phyloP scores from a whole-genome alignment of 1,140 invertebrate genomes.

The Drosophila albomicans region DNA sequence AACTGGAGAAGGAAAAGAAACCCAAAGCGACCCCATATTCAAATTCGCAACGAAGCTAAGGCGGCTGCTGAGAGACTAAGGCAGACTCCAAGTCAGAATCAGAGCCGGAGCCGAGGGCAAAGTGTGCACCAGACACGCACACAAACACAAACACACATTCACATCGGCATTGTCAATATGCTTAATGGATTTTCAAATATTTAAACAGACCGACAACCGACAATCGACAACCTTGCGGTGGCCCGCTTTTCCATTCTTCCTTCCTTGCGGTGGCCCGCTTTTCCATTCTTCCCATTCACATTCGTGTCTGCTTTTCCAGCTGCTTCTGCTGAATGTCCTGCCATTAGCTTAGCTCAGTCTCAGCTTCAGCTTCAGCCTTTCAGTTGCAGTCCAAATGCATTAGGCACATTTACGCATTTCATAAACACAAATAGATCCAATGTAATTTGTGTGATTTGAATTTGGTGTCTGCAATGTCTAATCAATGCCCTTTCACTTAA shows the following conservation, averaged over 20 bases:
- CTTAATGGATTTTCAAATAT: slow-evolving; percentile 84
- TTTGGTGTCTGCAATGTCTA: background rate
- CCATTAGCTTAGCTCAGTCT: background rate
- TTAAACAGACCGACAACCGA: slow-evolving; percentile 65
- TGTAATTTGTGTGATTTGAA: slow-evolving; percentile 47
- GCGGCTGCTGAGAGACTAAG: slow-evolving; percentile 1
- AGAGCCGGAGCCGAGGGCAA: slow-evolving; percentile 42
- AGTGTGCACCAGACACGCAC: slow-evolving; percentile 32
- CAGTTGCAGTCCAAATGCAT: slow-evolving; percentile 52
- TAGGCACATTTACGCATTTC: slow-evolving; percentile 63
- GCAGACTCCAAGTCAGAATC: background rate
- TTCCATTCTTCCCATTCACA: background rate
- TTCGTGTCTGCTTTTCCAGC: background rate
- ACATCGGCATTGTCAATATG: slow-evolving; percentile 80
- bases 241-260: slow-evolving; percentile 22
- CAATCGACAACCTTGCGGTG: slow-evolving; percentile 56
- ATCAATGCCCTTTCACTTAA: background rate
- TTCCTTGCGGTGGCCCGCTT: slow-evolving; percentile 52
- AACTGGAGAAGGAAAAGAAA: slow-evolving; percentile 40
- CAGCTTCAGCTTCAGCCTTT: background rate
- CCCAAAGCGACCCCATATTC: slow-evolving; percentile 24
- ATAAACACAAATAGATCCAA: slow-evolving; percentile 69
- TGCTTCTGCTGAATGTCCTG: slow-evolving; percentile 6
- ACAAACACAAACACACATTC: slow-evolving; percentile 40
- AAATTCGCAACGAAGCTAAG: slow-evolving; percentile 19